These are phyloP conservation scores for Popillia japonica DNA, from an alignment of 1,140 invertebrate species.

Conservation along the genomic window DNA sequence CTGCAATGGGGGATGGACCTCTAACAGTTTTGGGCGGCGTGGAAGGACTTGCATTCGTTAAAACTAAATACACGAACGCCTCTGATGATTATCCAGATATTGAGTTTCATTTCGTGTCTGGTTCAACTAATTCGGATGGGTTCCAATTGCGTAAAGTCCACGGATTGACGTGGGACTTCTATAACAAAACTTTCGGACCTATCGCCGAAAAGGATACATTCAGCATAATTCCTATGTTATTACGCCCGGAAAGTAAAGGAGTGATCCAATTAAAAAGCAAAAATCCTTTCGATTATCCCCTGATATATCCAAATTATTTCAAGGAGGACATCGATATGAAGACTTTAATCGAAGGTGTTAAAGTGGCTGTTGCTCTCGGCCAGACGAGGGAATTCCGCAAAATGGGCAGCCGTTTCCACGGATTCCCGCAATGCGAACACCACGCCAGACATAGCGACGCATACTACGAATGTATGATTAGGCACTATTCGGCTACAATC, in stretches of 20 bases:
- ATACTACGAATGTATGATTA: conserved; percentile 86
- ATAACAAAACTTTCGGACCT: conserved; percentile 74
- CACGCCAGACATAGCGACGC: conserved; percentile 72
- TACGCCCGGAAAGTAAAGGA: conserved; percentile 83
- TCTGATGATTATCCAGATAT: conserved; percentile 90
- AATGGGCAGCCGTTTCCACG: conserved; percentile 74
- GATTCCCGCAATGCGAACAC: conserved; percentile 76
- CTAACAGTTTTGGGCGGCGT: conserved; percentile 89
- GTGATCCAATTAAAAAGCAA: conserved; percentile 79
- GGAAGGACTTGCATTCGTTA: conserved; percentile 89
- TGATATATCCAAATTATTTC: conserved; percentile 93
- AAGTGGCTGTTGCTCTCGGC: conserved; percentile 78
- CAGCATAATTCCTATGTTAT: conserved; percentile 85
- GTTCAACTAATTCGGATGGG: conserved; percentile 87
- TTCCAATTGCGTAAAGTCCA: conserved; percentile 86
- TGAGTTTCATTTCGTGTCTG: conserved; percentile 92
- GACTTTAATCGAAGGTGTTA: conserved; percentile 83
- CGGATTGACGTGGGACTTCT: conserved; percentile 77
- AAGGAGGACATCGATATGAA: conserved; percentile 80
- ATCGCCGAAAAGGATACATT: conserved; percentile 83
- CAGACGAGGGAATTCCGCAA: conserved; percentile 75
- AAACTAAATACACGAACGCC: conserved; percentile 87
- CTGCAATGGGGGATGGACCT: conserved; percentile 82
- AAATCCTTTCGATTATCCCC: conserved; percentile 89
- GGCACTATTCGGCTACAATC: conserved; percentile 80